Conservation (phyloP, 2,113 vertebrate genomes). For the Mormyrus iriodes region DNA sequence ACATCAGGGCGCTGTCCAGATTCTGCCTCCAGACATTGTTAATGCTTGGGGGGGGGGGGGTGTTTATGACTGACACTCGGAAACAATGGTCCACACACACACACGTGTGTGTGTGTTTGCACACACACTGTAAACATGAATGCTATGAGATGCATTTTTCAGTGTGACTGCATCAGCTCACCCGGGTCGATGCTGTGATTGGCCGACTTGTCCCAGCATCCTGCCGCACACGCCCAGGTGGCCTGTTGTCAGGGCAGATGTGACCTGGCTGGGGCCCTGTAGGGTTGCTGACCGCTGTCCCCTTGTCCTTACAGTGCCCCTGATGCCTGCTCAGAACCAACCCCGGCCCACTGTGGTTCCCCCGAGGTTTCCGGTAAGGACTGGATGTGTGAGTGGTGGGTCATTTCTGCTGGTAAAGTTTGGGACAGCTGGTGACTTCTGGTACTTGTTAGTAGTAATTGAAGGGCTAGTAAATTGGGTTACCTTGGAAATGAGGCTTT, state of each 20-base stretch:
- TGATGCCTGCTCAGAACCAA: constrained; percentile 89
- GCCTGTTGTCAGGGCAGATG: background rate
- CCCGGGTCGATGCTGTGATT: background rate
- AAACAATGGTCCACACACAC: background rate
- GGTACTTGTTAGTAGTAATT: background rate
- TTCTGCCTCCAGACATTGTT: constrained; percentile 22
- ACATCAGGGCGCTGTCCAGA: background rate
- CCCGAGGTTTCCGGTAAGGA: constrained; percentile 97
- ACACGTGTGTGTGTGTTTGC: background rate
- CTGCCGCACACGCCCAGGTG: background rate
- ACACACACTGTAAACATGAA: background rate
- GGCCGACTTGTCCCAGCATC: background rate
- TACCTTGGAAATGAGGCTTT: background rate
- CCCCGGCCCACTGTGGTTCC: constrained; percentile 86
- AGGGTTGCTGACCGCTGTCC: constrained; percentile 21
- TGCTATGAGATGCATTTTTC: background rate
- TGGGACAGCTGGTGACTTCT: background rate
- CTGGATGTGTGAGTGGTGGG: constrained; percentile 58
- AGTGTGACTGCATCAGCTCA: background rate
- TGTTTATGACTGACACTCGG: background rate
- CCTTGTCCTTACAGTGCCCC: constrained; percentile 79
- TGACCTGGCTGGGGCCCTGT: background rate
- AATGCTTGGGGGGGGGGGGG: background rate
- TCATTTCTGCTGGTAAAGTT: background rate
- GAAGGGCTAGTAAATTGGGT: background rate